Evolutionary conservation across 2,113 vertebrate species (phyloP).

Genomic region (Oostethus manadensis): DNA sequence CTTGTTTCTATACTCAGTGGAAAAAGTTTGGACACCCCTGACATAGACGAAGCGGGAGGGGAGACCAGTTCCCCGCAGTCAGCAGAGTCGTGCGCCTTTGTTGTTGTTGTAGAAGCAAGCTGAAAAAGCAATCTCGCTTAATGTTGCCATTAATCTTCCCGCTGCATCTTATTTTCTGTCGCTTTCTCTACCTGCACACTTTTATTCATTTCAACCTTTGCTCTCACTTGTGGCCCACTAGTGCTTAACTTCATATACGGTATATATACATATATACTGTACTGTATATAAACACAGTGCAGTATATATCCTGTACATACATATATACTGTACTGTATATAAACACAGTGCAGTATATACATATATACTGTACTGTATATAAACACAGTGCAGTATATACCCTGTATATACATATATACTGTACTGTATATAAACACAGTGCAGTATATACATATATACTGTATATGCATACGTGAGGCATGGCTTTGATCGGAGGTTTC

Average conservation of each 20-base stretch:
- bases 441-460: not conserved
- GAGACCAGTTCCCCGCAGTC: slow-evolving; percentile 13
- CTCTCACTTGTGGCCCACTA: slow-evolving; percentile 15
- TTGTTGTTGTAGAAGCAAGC: slow-evolving; percentile 11
- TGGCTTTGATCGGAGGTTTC: slow-evolving; percentile 45
- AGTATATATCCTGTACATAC: no score
- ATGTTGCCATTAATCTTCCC: slow-evolving; percentile 25
- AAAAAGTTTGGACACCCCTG: no score
- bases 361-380: not conserved
- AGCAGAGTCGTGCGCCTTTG: slow-evolving; percentile 31
- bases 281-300: no score
- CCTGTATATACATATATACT: no score
- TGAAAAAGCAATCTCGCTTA: slow-evolving; percentile 20
- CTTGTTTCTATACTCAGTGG: no score
- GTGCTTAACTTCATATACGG: slow-evolving; percentile 10
- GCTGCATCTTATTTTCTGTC: slow-evolving; percentile 35
- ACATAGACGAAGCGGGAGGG: slow-evolving; percentile 20
- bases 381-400: no score
- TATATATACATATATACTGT: no score
- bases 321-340: not conserved
- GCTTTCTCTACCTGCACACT: slow-evolving; percentile 1
- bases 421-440: no score
- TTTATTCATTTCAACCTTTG: slow-evolving; percentile 1
- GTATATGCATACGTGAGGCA: slow-evolving; percentile 23
- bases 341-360: no score